These are phyloP conservation scores for Polypterus senegalus DNA, from an alignment of 2,113 vertebrate species.

Conservation along the genomic window DNA sequence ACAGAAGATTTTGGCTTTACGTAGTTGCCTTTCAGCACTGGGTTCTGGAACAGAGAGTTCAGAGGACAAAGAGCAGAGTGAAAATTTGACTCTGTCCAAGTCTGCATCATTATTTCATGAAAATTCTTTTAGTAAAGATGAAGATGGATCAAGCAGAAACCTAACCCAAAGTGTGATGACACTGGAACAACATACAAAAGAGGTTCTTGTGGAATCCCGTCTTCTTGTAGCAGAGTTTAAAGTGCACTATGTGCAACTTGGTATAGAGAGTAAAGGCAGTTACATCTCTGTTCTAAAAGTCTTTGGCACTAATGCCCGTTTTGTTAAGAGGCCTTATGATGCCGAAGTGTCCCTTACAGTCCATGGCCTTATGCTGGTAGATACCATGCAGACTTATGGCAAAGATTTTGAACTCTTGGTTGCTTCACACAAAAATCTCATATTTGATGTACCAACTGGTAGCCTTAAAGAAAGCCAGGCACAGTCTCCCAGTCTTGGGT, in stretches of 20 bases:
- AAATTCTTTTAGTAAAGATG: constrained; percentile 67
- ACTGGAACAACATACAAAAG: constrained; percentile 82
- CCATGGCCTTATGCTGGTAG: constrained; percentile 83
- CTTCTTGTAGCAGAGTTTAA: constrained; percentile 88
- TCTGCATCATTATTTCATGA: constrained; percentile 58
- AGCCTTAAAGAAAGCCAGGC: constrained; percentile 78
- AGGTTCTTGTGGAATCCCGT: constrained; percentile 86
- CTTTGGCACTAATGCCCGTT: constrained; percentile 85
- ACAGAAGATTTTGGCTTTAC: constrained; percentile 83
- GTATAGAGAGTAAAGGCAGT: constrained; percentile 79
- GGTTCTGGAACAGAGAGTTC: constrained; percentile 34
- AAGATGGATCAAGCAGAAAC: constrained; percentile 73
- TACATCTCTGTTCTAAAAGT: constrained; percentile 97
- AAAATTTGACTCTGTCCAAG: constrained; percentile 42
- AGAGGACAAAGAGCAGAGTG: constrained; percentile 15
- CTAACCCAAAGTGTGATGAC: constrained; percentile 83
- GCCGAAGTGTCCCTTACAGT: constrained; percentile 83
- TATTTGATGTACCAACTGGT: constrained; percentile 85
- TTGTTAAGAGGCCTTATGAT: constrained; percentile 92
- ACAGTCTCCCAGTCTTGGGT: constrained; percentile 52
- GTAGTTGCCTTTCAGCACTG: constrained; percentile 69
- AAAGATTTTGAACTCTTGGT: constrained; percentile 93
- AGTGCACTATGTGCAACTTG: constrained; percentile 92
- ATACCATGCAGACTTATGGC: constrained; percentile 89
- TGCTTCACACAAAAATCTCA: constrained; percentile 91